Evolutionary conservation across 2,113 vertebrate species (phyloP).

Genomic region (Eulacestoma nigropectus): DNA sequence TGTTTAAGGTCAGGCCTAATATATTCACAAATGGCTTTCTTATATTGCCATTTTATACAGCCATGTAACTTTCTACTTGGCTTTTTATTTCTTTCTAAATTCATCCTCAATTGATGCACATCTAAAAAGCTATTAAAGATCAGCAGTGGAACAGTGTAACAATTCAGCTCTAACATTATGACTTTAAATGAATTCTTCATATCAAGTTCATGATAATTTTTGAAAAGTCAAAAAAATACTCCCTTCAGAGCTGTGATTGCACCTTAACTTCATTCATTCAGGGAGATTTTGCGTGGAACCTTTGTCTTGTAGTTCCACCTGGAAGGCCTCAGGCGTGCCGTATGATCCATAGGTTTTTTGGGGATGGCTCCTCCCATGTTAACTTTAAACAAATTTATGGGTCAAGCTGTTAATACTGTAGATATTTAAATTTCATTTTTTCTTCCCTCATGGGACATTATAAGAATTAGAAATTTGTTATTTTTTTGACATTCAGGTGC

Average conservation of each 20-base stretch:
- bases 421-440: not conserved
- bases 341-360: not conserved
- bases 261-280: not conserved
- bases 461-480: not conserved
- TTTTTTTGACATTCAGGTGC: not conserved
- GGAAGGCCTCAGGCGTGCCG: not conserved
- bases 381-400: not conserved
- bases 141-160: not conserved
- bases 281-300: not conserved
- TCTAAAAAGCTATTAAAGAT: not conserved
- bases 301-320: not conserved
- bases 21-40: not conserved
- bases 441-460: rapidly evolving
- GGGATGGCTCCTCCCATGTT: not conserved
- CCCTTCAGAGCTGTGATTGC: not conserved
- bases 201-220: not conserved
- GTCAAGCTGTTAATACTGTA: not conserved
- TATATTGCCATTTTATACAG: not conserved
- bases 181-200: not conserved
- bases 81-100: not conserved
- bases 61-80: not conserved
- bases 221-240: not conserved
- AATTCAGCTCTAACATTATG: not conserved
- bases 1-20: not conserved
- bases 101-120: not conserved